phyloP scores from a whole-genome alignment of 2,888 invertebrate genomes.

The Punctoribates punctum region DNA sequence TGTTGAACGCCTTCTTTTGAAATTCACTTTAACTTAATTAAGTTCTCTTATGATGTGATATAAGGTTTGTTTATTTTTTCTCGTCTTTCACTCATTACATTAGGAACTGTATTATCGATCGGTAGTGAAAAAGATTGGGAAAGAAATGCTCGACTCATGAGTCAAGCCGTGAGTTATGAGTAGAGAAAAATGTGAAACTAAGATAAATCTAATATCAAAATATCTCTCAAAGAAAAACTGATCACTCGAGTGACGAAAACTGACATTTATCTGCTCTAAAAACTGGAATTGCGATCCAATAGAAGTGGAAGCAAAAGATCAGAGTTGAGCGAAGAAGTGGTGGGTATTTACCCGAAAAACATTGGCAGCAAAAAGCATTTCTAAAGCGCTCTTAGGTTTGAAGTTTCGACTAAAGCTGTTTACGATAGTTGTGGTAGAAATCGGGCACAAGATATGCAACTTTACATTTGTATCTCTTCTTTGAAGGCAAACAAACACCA shows the following conservation, averaged over 20 bases:
- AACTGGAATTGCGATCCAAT: slow-evolving; percentile 15
- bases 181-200: neutral
- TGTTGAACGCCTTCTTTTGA: slow-evolving; percentile 25
- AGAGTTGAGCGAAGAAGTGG: neutral
- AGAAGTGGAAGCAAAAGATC: slow-evolving; percentile 5
- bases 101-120: neutral
- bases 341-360: slow-evolving; percentile 24
- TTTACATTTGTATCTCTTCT: neutral
- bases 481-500: neutral
- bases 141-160: neutral
- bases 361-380: neutral
- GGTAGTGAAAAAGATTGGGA: neutral
- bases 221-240: neutral
- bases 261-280: slow-evolving; percentile 20
- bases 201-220: slow-evolving; percentile 13
- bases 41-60: slow-evolving; percentile 5
- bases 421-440: slow-evolving; percentile 25
- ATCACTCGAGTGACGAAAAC: neutral
- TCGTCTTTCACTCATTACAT: neutral
- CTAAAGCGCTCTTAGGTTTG: neutral
- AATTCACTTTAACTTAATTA: slow-evolving; percentile 22
- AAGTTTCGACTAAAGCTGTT: neutral
- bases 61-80: neutral
- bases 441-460: neutral
- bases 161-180: neutral